Conservation (phyloP, 2,888 invertebrate genomes). For the Heliothis peltigera region DNA sequence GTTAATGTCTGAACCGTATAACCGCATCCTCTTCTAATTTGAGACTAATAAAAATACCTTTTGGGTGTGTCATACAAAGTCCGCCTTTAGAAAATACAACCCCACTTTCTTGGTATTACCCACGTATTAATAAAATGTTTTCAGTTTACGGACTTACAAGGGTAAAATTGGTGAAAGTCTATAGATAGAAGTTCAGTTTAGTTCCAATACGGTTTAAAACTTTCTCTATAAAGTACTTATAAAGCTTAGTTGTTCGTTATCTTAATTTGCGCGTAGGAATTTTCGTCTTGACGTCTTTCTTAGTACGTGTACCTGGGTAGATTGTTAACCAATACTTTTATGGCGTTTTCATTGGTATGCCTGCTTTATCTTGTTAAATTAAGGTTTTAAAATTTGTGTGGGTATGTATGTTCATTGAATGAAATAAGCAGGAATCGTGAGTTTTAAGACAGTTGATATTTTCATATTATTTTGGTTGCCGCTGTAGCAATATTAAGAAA, state of each 20-base stretch:
- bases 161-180: conserved; percentile 50
- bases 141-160: background rate
- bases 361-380: background rate
- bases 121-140: conserved; percentile 1
- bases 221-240: conserved; percentile 47
- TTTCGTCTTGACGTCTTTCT: conserved; percentile 1
- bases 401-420: too few relatives aligned
- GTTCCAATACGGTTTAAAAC: conserved; percentile 38
- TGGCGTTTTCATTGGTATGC: background rate
- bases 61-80: conserved; percentile 39
- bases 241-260: conserved; percentile 33
- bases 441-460: too few relatives aligned
- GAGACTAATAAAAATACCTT: conserved; percentile 16
- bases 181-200: conserved; percentile 35
- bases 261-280: conserved; percentile 26
- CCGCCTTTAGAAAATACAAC: background rate
- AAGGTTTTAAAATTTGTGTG: too few relatives aligned
- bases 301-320: conserved; percentile 12
- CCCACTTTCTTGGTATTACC: background rate
- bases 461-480: too few relatives aligned
- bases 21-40: conserved; percentile 34
- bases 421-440: too few relatives aligned
- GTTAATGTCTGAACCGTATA: conserved; percentile 2
- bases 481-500: too few relatives aligned
- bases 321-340: conserved; percentile 19